Base-by-base conservation (phyloP, 2,797 vertebrate species). In the Scolopax rusticola region DNA sequence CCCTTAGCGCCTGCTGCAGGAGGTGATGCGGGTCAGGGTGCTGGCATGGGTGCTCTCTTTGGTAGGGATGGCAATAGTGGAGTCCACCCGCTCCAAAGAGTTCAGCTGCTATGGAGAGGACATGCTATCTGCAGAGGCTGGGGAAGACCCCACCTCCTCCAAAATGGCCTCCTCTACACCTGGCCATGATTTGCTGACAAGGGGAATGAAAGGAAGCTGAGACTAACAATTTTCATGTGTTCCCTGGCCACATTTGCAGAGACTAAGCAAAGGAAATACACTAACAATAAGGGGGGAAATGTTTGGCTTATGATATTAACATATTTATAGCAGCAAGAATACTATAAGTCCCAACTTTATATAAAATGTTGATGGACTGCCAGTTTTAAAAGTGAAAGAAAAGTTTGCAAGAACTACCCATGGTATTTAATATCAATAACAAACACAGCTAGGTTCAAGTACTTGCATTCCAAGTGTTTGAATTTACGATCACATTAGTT, bases 241-340 rank as follows among this genome's bases (percentile, higher is more conserved):
- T 94, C 63, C 50, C 38, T 89, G 53, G 33, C 40, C 64, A 59
- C 41, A 36, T 51, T 85, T 0, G 0, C 80, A 84, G 74, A 86
- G 65, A 70, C 43, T 56, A 74, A 87, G 85, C 48, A 95, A 85
- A 94, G 91, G 90, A 95, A 96, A 93, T 74, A 67, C 32, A 59
- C 8, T 80, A 94, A 95, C 89, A 96, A 88, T 94, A 77, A 91
- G 76, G 74, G 87, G 90, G 74, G 30, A 87, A 95, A 92, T 61
- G 33, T 77, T 94, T 96, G 24, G 48, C 38, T 95, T 90, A 71
- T 80, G 86, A 77, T 95, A 90, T 64, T 93, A 74, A 71, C 11
- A 10, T 90, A 70, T 71, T 92, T 87, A 74, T 40, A 93, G 84
- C 48, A 89, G 64, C 33, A 87, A 87, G 77, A 90, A 87, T 33